Percentiles rank a stretch among this genome's conserved stretches.
These are phyloP conservation scores for Cheilosia vulpina DNA, from an alignment of 2,888 invertebrate species.

Conservation along the genomic window DNA sequence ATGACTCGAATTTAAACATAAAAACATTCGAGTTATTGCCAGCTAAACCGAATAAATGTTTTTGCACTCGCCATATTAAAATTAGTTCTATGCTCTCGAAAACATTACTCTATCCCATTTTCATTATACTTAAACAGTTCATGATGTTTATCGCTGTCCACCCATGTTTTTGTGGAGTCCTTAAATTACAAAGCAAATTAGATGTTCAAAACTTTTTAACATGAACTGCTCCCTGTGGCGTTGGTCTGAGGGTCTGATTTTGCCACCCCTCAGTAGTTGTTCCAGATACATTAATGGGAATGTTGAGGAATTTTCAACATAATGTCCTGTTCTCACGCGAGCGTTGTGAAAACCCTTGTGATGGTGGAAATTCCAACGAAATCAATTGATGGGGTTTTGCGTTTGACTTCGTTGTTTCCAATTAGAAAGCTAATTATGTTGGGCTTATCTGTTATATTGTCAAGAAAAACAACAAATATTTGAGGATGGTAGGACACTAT, in stretches of 20 bases:
- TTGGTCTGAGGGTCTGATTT: not conserved
- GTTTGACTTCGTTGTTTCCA: no score
- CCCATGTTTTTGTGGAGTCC: slow-evolving; percentile 14
- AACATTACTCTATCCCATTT: not conserved
- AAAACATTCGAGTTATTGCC: no score
- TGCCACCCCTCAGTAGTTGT: slow-evolving; percentile 6
- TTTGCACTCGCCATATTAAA: not conserved
- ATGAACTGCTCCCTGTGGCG: not conserved
- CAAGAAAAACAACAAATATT: no score
- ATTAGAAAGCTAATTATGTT: no score
- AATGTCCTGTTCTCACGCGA: slow-evolving; percentile 55
- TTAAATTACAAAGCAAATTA: slow-evolving; percentile 32
- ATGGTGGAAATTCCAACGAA: not conserved
- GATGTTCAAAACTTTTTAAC: slow-evolving; percentile 29
- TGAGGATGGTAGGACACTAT: no score
- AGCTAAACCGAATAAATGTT: not conserved
- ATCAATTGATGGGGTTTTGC: no score
- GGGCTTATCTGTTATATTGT: no score
- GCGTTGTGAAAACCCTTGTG: not conserved
- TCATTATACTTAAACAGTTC: not conserved
- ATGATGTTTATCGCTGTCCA: not conserved
- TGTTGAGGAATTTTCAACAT: slow-evolving; percentile 23
- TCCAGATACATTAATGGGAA: slow-evolving; percentile 16
- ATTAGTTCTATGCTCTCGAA: not conserved
- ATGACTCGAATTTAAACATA: no score